Evolutionary conservation across 2,797 vertebrate species (phyloP), one percentile per base, ranked within the genome.

Genomic region (Luscinia luscinia): DNA sequence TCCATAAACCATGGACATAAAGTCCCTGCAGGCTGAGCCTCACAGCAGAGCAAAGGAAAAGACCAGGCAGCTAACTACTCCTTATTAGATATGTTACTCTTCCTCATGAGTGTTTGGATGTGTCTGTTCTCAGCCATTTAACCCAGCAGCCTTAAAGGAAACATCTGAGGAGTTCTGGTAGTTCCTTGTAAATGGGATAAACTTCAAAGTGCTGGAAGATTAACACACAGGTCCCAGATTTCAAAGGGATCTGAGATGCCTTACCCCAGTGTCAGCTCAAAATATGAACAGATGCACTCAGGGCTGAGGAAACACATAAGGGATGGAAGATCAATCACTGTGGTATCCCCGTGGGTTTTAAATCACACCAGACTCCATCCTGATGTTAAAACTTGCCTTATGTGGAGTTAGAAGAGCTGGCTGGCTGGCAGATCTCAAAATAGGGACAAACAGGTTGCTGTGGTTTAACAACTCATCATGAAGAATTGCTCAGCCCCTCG

Each of bases 11-110:
- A 23, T 36, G 45, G 48, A 27, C 38, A 67, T 79, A 85, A 95
- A 96, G 51, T 57, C 64, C 72, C 79, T 75, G 54, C 52, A 83
- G 84, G 80, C 73, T 90, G 62, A 93, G 80, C 68, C 51, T 75
- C 66, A 12, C 12, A 40, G 54, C 12, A 15, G 23, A 74, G 64
- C 40, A 64, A 84, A 90, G 61, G 4, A 20, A 74, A 34, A 54
- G 49, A 45, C 40, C 45, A 76, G 69, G 46, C 55, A 78, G 77
- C 17, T 77, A 78, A 52, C 32, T 6, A 10, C 21, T 90, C 43
- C 63, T 66, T 58, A 30, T 86, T 89, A 72, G 24, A 49, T 16
- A 12, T 27, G 51, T 83, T 86, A 16, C 45, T 68, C 38, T 48
- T 57, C 23, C 43, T 91, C 49, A 45, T 3, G 2, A 81, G 49